These are phyloP conservation scores for Acanthurus leucopareius DNA, from an alignment of 2,797 vertebrate species.

Conservation along the genomic window DNA sequence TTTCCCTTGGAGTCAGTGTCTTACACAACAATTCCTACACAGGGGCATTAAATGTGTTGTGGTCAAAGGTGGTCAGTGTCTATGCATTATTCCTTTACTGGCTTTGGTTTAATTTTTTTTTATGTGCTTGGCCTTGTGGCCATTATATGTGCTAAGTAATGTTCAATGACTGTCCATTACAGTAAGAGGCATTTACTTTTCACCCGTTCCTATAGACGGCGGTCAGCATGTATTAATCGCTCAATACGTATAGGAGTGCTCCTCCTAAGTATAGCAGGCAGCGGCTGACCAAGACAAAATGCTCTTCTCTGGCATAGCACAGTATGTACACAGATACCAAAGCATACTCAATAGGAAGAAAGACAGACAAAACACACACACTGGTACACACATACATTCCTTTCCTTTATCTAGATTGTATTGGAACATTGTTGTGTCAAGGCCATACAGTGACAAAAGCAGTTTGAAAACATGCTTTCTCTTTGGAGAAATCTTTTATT, in stretches of 20 bases:
- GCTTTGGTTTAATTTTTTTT: constrained; percentile 45
- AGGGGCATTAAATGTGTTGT: constrained; percentile 40
- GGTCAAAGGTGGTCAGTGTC: constrained; percentile 51
- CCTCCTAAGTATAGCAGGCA: constrained; percentile 10
- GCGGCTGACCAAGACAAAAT: constrained; percentile 40
- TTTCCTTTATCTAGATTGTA: constrained; percentile 68
- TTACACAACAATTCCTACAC: constrained; percentile 41
- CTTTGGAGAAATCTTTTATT: constrained; percentile 69
- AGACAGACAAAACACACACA: constrained; percentile 50
- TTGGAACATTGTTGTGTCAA: constrained; percentile 66
- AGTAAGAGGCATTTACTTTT: constrained; percentile 73
- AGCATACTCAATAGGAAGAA: constrained; percentile 34
- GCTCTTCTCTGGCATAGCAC: constrained; percentile 37
- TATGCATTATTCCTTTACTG: constrained; percentile 58
- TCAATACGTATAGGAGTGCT: constrained; percentile 51
- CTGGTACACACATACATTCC: constrained; percentile 48
- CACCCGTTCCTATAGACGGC: constrained; percentile 59
- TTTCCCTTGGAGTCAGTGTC: not conserved
- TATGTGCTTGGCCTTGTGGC: constrained; percentile 58
- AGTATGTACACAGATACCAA: constrained; percentile 51
- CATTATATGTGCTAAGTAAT: constrained; percentile 64
- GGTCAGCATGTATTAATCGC: constrained; percentile 52
- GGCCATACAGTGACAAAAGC: constrained; percentile 69
- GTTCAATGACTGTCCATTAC: constrained; percentile 66
- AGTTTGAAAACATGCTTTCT: constrained; percentile 69